phyloP scores from a whole-genome alignment of 2,797 vertebrate species.

The Cryptoblepharus egeriae region DNA sequence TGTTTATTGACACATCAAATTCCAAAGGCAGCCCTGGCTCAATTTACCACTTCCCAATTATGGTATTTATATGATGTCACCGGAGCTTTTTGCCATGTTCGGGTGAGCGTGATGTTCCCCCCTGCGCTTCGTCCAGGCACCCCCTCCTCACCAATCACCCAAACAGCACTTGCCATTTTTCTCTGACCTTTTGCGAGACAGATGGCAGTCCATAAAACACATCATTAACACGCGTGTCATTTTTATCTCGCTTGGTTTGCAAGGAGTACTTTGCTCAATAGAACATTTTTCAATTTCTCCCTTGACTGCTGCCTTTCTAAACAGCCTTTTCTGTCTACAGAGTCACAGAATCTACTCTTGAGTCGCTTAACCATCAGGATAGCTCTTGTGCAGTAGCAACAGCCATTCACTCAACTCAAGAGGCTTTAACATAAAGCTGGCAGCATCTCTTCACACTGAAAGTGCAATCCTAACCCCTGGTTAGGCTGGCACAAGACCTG shows the following conservation, averaged over 20 bases:
- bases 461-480: no score
- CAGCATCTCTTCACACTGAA: no score
- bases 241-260: slow-evolving; percentile 79
- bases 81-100: slow-evolving; percentile 82
- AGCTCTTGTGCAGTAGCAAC: accelerated
- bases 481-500: no score
- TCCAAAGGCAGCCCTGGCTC: slow-evolving; percentile 86
- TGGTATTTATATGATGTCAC: slow-evolving; percentile 99
- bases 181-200: slow-evolving; percentile 87
- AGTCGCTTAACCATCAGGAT: accelerated
- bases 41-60: slow-evolving; percentile 98
- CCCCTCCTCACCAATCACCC: slow-evolving; percentile 77
- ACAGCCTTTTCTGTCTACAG: slow-evolving; percentile 32
- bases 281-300: slow-evolving; percentile 79
- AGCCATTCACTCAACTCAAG: background rate
- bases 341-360: background rate
- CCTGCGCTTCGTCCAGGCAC: background rate
- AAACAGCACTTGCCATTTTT: slow-evolving; percentile 81
- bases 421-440: background rate
- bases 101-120: slow-evolving; percentile 75
- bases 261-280: slow-evolving; percentile 83
- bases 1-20: slow-evolving; percentile 99
- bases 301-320: slow-evolving; percentile 41
- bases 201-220: slow-evolving; percentile 85
- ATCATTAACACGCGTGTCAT: slow-evolving; percentile 86